A percentile compares a stretch with the other conserved stretches of the same genome.
Evolutionary conservation across 2,113 vertebrate species (phyloP).

Genomic region (Dolichotis patagonum): DNA sequence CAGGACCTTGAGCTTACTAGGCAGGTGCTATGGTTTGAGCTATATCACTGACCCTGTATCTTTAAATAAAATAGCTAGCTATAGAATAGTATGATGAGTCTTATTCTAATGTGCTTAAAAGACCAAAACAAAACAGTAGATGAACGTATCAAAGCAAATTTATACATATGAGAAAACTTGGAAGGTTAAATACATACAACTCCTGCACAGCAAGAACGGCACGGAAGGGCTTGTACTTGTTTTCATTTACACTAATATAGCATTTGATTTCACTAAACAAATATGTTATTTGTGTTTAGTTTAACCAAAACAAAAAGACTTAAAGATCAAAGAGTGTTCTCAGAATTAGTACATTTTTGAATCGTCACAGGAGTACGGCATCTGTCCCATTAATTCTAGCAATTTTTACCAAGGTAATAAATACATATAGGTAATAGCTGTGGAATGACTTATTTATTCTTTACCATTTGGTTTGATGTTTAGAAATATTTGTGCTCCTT

Average conservation of each 20-base stretch:
- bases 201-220: neutral
- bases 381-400: constrained; percentile 58
- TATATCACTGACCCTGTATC: neutral
- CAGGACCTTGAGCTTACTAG: too few relatives aligned
- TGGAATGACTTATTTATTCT: constrained; percentile 60
- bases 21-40: too few relatives aligned
- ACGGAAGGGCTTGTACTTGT: neutral
- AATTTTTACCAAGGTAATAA: constrained; percentile 67
- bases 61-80: constrained; percentile 17
- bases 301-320: neutral
- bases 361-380: neutral
- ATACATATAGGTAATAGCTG: constrained; percentile 16
- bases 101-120: neutral
- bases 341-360: neutral
- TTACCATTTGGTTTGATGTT: constrained; percentile 57
- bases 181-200: neutral
- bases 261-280: neutral
- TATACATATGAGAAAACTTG: neutral
- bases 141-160: neutral
- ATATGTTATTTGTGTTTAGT: constrained; percentile 19
- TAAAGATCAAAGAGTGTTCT: neutral
- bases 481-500: constrained; percentile 28
- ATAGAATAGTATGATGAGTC: neutral
- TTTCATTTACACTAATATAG: neutral
- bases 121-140: neutral